These are phyloP conservation scores for Gallinago paraguaiae DNA, from an alignment of 2,113 vertebrate species.

Conservation along the genomic window DNA sequence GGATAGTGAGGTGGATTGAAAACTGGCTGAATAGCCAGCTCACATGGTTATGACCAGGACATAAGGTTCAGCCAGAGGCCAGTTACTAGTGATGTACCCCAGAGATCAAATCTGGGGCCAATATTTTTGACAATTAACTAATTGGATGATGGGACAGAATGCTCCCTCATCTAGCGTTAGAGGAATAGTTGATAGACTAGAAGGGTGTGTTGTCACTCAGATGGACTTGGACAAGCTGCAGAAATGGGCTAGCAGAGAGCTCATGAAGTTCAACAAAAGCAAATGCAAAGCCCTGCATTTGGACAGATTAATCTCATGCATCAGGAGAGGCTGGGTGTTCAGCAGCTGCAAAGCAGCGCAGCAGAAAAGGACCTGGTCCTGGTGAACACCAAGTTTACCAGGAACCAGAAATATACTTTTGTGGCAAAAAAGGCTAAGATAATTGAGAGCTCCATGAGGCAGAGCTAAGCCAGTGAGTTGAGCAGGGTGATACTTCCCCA, in stretches of 20 bases:
- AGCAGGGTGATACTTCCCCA: background rate
- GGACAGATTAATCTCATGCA: background rate
- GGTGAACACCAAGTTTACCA: background rate
- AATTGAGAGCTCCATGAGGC: background rate
- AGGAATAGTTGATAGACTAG: background rate
- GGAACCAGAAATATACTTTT: background rate
- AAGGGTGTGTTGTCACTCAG: background rate
- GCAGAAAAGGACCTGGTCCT: background rate
- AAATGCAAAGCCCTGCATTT: background rate
- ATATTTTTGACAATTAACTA: background rate
- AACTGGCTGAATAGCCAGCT: background rate
- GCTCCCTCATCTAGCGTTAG: background rate
- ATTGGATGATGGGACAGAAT: background rate
- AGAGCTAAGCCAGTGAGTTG: background rate
- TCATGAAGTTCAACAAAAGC: background rate
- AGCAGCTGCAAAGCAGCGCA: background rate
- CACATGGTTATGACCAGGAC: background rate
- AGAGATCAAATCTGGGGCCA: background rate
- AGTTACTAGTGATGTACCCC: background rate
- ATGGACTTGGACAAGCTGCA: background rate
- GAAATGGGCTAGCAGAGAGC: background rate
- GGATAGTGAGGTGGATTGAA: background rate
- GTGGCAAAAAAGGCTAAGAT: background rate
- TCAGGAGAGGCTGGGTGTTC: fast-evolving
- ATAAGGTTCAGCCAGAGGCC: background rate